Base-by-base conservation (phyloP, 2,797 vertebrate species). In the Glyptemys insculpta region DNA sequence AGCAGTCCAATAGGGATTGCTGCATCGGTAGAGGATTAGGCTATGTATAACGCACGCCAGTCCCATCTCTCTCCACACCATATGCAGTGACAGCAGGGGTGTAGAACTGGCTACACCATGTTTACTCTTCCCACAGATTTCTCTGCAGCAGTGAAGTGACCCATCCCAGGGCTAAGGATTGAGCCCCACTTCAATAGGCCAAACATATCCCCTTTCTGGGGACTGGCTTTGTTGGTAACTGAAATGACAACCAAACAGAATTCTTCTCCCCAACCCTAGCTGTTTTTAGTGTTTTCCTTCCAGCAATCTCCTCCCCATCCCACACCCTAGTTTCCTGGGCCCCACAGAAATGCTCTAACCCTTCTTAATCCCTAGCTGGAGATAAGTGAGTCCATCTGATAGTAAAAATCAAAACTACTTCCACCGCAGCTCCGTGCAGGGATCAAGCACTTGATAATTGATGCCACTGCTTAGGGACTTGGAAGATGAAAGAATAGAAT, bases 401-500 rank as follows among this genome's bases (percentile, higher is more conserved):
- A 81, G 54, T 18, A 79, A 1, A 1, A 23, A 81, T 85, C 44
- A 92, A 87, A 85, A 10, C 27, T 2, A 72, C 23, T 85, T 27
- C 85, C 59, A 79, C 78, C 57, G 27, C 44, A 84, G 52, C 23
- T 85, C 80, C 5, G 0, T 34, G 59, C 29, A 62, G 31, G 59
- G 14, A 16, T 62, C 29, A 34, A 62, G 14, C 25, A 34, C 14
- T 87, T 86, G 52, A 12, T 83, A 81, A 23, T 62, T 81, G 44
- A 52, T 6, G 3, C 52, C 83, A 78, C 49, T 83, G 62, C 87
- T 74, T 3, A 59, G n/a, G 25, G 68, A 50, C 93, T 96, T 94
- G 83, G 93, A 96, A 90, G 62, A 2, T 31, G 80, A 47, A 95
- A 92, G 84, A 94, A 41, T 91, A 91, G 50, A 79, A 87, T 10